phyloP scores from a whole-genome alignment of 2,113 vertebrate species.

The Campylomormyrus numenius region DNA sequence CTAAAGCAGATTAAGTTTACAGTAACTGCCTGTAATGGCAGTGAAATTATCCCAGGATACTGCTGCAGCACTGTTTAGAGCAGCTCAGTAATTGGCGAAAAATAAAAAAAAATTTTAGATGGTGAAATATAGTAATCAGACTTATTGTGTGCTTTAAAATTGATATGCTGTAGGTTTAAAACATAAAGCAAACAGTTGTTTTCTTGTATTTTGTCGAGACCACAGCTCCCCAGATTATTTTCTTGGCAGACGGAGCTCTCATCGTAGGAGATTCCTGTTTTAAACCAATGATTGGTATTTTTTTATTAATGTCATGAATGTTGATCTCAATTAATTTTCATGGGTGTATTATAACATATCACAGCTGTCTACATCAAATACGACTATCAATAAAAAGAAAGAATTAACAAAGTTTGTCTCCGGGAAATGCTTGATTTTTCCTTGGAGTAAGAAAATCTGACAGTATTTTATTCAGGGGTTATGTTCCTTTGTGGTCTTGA shows the following conservation, averaged over 20 bases:
- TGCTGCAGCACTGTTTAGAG: background rate
- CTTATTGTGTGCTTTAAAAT: background rate
- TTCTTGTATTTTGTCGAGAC: background rate
- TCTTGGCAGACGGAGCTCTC: background rate
- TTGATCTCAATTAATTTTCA: background rate
- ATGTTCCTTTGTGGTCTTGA: background rate
- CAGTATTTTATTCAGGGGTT: background rate
- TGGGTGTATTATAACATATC: background rate
- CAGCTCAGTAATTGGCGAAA: background rate
- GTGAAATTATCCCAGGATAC: background rate
- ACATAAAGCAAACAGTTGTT: background rate
- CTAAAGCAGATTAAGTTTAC: background rate
- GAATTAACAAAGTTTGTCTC: background rate
- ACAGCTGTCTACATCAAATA: background rate
- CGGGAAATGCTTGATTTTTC: background rate
- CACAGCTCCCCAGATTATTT: background rate
- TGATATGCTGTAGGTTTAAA: background rate
- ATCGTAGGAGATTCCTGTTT: background rate
- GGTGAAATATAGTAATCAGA: background rate
- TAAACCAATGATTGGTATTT: background rate
- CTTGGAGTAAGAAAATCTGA: background rate
- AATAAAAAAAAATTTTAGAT: background rate
- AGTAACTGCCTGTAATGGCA: background rate
- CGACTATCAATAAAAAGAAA: background rate
- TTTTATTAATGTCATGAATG: background rate